Percentiles rank a stretch among this genome's conserved stretches.
Evolutionary conservation across 2,113 vertebrate genomes (phyloP).

Genomic region (Gallinago media): DNA sequence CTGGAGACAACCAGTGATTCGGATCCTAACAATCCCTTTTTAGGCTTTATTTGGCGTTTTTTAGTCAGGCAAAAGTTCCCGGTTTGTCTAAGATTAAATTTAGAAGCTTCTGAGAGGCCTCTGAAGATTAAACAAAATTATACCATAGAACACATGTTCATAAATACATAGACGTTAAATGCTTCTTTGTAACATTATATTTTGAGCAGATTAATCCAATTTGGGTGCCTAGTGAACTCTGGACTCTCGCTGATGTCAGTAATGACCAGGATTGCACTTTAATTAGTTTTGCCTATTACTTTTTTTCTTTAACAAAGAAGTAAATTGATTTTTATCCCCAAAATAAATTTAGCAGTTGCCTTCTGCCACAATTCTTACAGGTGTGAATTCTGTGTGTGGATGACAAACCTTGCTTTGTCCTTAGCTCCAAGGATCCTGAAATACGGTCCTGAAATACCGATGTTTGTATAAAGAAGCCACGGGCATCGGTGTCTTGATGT

Average conservation of each 20-base stretch:
- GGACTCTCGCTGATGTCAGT: not conserved
- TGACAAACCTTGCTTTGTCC: slow-evolving; percentile 19
- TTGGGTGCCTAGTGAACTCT: slow-evolving; percentile 2
- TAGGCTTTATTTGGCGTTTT: slow-evolving; percentile 30
- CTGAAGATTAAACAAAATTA: slow-evolving; percentile 24
- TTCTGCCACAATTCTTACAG: not conserved
- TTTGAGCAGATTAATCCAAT: slow-evolving; percentile 42
- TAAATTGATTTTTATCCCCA: slow-evolving; percentile 46
- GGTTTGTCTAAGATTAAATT: slow-evolving; percentile 15
- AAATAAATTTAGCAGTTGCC: slow-evolving; percentile 49
- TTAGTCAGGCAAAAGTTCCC: not conserved
- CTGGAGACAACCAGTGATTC: not conserved
- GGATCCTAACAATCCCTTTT: not conserved
- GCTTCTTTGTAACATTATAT: not conserved
- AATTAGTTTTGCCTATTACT: not conserved
- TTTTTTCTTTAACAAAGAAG: not conserved
- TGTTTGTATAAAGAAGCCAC: slow-evolving; percentile 60
- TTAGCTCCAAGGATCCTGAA: slow-evolving; percentile 21
- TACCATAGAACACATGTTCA: not conserved
- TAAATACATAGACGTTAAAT: slow-evolving; percentile 3
- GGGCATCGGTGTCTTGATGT: slow-evolving; percentile 29
- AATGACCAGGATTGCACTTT: not conserved
- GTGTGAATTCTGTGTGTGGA: not conserved
- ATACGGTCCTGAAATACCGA: not conserved
- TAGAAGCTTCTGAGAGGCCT: not conserved